Conservation (phyloP, 1,140 invertebrate genomes). For the Anastrepha ludens region DNA sequence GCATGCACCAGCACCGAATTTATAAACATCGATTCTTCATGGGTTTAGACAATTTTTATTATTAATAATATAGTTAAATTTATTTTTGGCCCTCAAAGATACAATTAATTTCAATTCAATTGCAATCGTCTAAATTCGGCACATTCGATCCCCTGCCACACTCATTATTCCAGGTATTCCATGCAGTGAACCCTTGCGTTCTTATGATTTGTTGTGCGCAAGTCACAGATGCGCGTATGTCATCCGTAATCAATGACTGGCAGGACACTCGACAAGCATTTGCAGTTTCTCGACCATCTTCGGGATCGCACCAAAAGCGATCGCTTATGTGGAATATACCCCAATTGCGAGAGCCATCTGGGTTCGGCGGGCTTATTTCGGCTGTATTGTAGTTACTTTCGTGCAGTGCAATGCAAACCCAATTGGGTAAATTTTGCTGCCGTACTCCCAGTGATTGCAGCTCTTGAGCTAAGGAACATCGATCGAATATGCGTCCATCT, state of each 20-base stretch:
- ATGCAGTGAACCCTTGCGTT: background rate
- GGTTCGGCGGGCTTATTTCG: conserved; percentile 66
- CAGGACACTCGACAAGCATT: background rate
- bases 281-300: background rate
- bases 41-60: no score
- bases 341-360: conserved; percentile 75
- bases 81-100: no score
- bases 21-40: no score
- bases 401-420: conserved; percentile 61
- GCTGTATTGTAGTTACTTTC: conserved; percentile 62
- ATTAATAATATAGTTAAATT: no score
- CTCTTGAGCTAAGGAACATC: conserved; percentile 61
- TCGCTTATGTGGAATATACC: conserved; percentile 78
- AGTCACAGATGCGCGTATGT: background rate
- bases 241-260: background rate
- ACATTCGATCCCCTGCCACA: background rate
- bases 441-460: conserved; percentile 59
- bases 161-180: background rate
- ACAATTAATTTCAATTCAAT: no score
- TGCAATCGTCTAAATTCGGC: background rate
- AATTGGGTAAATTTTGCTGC: conserved; percentile 57
- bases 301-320: conserved; percentile 74
- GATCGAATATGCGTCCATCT: conserved; percentile 46
- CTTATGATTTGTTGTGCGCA: background rate
- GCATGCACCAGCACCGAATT: no score